A percentile compares a stretch with the other conserved stretches of the same genome.
Conservation (phyloP, 2,888 invertebrate species). For the Aquatica leii region DNA sequence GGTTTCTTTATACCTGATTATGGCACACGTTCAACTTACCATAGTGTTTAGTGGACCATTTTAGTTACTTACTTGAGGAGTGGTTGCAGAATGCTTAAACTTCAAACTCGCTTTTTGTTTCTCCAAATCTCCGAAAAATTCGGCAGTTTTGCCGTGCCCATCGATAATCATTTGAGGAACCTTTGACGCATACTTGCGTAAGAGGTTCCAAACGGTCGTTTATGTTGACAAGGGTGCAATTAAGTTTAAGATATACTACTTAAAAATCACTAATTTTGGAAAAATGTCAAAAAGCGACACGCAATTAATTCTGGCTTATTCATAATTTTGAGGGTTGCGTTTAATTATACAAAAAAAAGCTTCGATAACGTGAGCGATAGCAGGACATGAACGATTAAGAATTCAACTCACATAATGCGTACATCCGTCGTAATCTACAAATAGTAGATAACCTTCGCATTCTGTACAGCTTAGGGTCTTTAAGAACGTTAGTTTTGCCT, state of each 20-base stretch:
- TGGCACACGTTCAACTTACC: constrained; percentile 28
- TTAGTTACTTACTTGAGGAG: constrained; percentile 19
- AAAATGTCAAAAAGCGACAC: constrained; percentile 12
- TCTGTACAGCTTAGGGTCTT: constrained; percentile 16
- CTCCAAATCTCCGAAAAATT: too few species aligned
- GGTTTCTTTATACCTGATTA: constrained; percentile 17
- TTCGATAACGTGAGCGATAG: constrained; percentile 16
- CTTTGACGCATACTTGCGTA: too few species aligned
- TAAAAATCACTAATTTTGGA: too few species aligned
- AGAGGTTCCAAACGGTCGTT: too few species aligned
- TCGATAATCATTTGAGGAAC: too few species aligned
- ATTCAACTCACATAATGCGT: constrained; percentile 21
- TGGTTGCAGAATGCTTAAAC: too few species aligned
- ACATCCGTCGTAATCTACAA: constrained; percentile 20
- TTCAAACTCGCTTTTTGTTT: too few species aligned
- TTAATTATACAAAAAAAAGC: constrained; percentile 16
- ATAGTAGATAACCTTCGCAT: constrained; percentile 22
- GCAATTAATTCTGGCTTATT: constrained; percentile 7
- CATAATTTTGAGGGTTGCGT: constrained; percentile 2
- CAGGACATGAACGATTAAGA: constrained; percentile 8
- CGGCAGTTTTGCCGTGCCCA: too few species aligned
- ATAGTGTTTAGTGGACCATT: constrained; percentile 23
- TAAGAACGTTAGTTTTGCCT: constrained; percentile 15
- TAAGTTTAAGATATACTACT: constrained; percentile 5
- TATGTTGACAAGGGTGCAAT: constrained; percentile 15